Evolutionary conservation across 2,888 invertebrate genomes (phyloP), one percentile per base, ranked within the genome.

Genomic region (Drosophila peninsularis): DNA sequence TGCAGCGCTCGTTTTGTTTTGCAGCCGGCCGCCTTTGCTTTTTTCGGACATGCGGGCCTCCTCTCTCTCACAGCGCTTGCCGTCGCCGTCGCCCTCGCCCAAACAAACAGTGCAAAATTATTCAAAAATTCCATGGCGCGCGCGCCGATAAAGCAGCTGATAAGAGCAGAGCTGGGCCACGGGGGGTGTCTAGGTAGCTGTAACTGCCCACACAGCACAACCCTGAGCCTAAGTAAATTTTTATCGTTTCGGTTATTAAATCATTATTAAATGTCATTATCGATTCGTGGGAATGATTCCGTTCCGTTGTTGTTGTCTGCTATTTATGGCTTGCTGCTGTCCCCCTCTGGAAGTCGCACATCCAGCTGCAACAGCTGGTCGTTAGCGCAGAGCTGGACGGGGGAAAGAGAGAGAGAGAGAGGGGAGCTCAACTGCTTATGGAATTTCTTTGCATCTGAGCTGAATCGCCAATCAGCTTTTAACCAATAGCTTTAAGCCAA

Each of bases 191-290:
- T 17, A 6, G 34, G 55, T 24, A 55, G 68, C 37, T 30, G 57
- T 64, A 45, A 54, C 60, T 58, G 24, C 14, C 56, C 44, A 45
- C 44, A 19, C 21, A 17, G 19, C 17, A n/a, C 42, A 54, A 55
- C 61, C 61, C 54, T 71, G 58, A 39, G 53, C 68, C 49, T 66
- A 71, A 88, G 62, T 82, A 75, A 69, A 67, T 61, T 82, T 79
- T 75, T 79, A 80, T 82, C 80, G 80, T 70, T 72, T 42, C 57
- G 71, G 42, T 70, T 86, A 80, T 88, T 82, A 78, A 80, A 78
- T 73, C 62, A 75, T 82, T 80, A 78, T 82, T 74, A 76, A 86
- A 88, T 88, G 71, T 75, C 79, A 83, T 77, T 88, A 85, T 87
- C 84, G 89, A 83, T 83, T 85, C 73, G 89, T 85, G 84, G 78